Percentiles rank a stretch among this genome's conserved stretches.
phyloP scores from a whole-genome alignment of 2,888 invertebrate species.

The Machimus atricapillus region DNA sequence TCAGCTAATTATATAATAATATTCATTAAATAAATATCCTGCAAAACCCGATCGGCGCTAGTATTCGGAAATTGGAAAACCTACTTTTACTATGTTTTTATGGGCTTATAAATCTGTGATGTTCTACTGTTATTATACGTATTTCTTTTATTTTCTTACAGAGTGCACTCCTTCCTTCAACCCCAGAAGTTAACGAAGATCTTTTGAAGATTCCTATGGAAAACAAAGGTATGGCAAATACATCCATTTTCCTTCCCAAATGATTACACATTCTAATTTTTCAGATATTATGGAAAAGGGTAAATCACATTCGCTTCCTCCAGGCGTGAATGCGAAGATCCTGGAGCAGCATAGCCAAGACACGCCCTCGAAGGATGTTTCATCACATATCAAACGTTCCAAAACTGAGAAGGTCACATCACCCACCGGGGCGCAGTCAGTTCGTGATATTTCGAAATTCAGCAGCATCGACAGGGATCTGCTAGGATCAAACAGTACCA shows the following conservation, averaged over 20 bases:
- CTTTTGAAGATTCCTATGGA: conserved; percentile 71
- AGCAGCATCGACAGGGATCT: conserved; percentile 7
- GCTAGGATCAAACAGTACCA: background rate
- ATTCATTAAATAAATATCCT: too few relatives aligned
- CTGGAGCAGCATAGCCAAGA: conserved; percentile 51
- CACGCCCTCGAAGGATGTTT: conserved; percentile 33
- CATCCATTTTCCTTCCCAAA: background rate
- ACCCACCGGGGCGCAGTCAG: conserved; percentile 42
- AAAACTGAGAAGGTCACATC: conserved; percentile 49
- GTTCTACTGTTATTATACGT: background rate
- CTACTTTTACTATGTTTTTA: background rate
- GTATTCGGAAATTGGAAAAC: too few relatives aligned
- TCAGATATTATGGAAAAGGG: conserved; percentile 51
- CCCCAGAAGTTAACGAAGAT: conserved; percentile 82
- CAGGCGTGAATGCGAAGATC: conserved; percentile 55
- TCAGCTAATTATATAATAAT: too few relatives aligned
- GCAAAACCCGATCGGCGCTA: too few relatives aligned
- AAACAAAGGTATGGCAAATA: conserved; percentile 54
- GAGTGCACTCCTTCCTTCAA: conserved; percentile 70
- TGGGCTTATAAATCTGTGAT: background rate
- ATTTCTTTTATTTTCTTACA: conserved; percentile 52
- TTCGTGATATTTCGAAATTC: conserved; percentile 38
- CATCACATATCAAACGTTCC: conserved; percentile 48
- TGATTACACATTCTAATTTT: conserved; percentile 5
- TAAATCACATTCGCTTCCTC: conserved; percentile 60